Evolutionary conservation across 2,113 vertebrate species (phyloP).

Genomic region (Calonectris borealis): DNA sequence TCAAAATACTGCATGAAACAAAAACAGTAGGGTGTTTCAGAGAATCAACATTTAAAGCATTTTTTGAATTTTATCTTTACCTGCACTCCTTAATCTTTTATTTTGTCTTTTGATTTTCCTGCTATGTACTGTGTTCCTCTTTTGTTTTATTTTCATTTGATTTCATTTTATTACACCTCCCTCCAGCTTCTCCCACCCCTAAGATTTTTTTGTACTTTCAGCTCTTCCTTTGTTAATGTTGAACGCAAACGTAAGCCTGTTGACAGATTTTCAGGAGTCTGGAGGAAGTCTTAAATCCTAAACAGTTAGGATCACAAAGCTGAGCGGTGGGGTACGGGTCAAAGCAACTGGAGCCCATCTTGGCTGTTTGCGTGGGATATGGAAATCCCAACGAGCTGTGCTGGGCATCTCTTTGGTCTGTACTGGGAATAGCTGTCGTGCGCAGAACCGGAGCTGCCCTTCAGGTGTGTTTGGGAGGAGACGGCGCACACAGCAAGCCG

Average conservation of each 20-base stretch:
- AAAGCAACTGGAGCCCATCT: background rate
- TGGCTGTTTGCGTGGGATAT: background rate
- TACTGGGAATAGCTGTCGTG: background rate
- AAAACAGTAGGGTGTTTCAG: conserved; percentile 68
- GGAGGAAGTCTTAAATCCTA: background rate
- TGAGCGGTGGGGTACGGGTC: background rate
- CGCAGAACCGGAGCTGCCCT: background rate
- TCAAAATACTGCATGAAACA: conserved; percentile 71
- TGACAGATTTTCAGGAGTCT: background rate
- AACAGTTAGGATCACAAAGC: background rate
- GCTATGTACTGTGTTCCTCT: conserved; percentile 10
- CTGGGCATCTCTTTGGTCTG: background rate
- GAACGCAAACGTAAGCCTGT: background rate
- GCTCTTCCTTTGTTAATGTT: conserved; percentile 43
- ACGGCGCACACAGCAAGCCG: accelerated
- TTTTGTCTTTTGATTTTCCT: conserved; percentile 61
- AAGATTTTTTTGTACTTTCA: background rate
- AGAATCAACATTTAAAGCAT: conserved; percentile 64
- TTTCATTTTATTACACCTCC: conserved; percentile 47
- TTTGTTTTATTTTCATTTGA: conserved; percentile 54
- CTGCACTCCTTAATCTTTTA: conserved; percentile 66
- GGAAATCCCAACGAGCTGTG: background rate
- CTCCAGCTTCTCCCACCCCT: conserved; percentile 7
- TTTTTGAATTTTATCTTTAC: conserved; percentile 66
- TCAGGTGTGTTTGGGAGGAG: background rate